Evolutionary conservation across 2,797 vertebrate species (phyloP).

Genomic region (Borostomias antarcticus): DNA sequence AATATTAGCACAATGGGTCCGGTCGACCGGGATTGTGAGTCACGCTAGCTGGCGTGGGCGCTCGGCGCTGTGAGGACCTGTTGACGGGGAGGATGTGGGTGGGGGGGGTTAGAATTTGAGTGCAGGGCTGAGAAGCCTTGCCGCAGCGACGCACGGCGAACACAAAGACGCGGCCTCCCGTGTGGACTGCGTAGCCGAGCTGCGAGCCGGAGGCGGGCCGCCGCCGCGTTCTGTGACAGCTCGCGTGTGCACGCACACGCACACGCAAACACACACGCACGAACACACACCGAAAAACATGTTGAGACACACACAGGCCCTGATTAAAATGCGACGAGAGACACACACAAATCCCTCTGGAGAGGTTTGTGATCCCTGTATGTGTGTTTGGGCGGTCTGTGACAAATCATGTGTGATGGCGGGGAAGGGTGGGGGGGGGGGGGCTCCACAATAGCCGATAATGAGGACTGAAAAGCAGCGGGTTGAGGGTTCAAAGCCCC

Average conservation of each 20-base stretch:
- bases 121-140: constrained; percentile 32
- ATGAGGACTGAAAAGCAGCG: constrained; percentile 9
- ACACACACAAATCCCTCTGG: constrained; percentile 14
- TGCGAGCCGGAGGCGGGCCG: too few relatives aligned
- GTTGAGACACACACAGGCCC: constrained; percentile 9
- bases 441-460: constrained; percentile 43
- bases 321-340: background rate
- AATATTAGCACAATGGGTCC: constrained; percentile 35
- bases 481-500: constrained; percentile 25
- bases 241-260: background rate
- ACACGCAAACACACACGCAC: constrained; percentile 7
- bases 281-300: background rate
- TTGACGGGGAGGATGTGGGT: constrained; percentile 34
- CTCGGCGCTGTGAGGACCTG: constrained; percentile 34
- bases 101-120: constrained; percentile 25
- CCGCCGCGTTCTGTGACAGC: background rate
- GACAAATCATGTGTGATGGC: constrained; percentile 46
- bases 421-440: too few relatives aligned
- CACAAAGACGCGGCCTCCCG: too few relatives aligned
- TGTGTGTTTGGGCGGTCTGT: constrained; percentile 38
- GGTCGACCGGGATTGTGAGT: constrained; percentile 13
- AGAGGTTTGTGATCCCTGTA: constrained; percentile 26
- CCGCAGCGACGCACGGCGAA: constrained; percentile 3
- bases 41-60: constrained; percentile 35
- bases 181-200: too few relatives aligned